A percentile compares a stretch with the other conserved stretches of the same genome.
These are phyloP conservation scores for Vulpes ferrilata DNA, from an alignment of 2,113 vertebrate species.

Conservation along the genomic window DNA sequence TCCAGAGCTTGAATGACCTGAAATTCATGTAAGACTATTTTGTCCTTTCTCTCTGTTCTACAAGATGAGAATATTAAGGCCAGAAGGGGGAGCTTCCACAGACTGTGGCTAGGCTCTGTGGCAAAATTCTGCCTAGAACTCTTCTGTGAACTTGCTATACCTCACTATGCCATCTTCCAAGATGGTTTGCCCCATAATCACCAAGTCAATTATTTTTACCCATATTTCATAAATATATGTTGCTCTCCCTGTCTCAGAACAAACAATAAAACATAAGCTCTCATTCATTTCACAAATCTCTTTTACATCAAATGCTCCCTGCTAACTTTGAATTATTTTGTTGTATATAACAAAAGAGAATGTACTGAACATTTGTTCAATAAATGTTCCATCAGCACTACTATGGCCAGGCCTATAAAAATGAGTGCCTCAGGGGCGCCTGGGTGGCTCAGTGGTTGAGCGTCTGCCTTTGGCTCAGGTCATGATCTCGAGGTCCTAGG, in stretches of 20 bases:
- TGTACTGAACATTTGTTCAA: background rate
- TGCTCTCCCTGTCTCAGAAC: background rate
- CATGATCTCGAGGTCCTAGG: too few species aligned
- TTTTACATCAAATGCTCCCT: background rate
- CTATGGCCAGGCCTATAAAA: background rate
- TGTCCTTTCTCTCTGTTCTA: background rate
- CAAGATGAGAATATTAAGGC: background rate
- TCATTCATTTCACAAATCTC: background rate
- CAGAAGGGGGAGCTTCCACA: background rate
- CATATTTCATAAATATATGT: background rate
- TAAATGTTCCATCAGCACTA: background rate
- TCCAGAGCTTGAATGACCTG: background rate
- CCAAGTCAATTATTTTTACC: background rate
- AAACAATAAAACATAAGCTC: background rate
- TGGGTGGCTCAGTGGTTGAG: too few species aligned
- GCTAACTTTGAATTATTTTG: background rate
- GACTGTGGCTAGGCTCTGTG: background rate
- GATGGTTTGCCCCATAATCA: background rate
- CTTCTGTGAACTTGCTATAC: background rate
- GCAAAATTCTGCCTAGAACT: background rate
- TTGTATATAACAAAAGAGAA: background rate
- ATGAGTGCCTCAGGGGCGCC: background rate
- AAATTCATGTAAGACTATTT: background rate
- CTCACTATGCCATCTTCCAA: background rate
- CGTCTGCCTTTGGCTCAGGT: too few species aligned